These are phyloP conservation scores for Anticlea derivata DNA, from an alignment of 2,888 invertebrate genomes.

Conservation along the genomic window DNA sequence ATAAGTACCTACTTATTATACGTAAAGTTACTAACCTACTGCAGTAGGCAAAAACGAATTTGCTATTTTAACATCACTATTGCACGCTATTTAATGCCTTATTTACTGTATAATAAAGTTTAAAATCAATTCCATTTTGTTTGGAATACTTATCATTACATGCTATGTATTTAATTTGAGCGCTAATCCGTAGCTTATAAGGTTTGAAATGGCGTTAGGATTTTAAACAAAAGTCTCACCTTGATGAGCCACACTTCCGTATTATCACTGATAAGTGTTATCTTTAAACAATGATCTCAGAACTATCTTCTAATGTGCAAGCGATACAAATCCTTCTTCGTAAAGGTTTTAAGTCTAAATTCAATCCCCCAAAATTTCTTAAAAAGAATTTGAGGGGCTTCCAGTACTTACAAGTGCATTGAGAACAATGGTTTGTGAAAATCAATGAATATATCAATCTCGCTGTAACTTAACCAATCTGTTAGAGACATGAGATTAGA, in stretches of 20 bases:
- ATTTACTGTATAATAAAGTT: no score
- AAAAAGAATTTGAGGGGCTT: background rate
- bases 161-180: background rate
- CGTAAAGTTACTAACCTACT: no score
- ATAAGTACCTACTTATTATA: no score
- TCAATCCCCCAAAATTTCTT: no score
- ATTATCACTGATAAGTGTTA: conserved; percentile 40
- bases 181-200: background rate
- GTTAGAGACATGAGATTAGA: conserved; percentile 8
- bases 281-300: conserved; percentile 33
- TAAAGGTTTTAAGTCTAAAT: background rate
- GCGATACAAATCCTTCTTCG: conserved; percentile 6
- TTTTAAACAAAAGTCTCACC: conserved; percentile 7
- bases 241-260: conserved; percentile 11
- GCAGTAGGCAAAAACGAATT: no score
- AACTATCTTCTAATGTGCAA: background rate
- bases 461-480: conserved; percentile 1
- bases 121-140: no score
- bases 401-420: background rate
- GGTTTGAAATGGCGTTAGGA: background rate
- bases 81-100: no score
- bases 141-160: no score
- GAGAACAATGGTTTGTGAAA: background rate
- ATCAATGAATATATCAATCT: background rate
- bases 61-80: no score